These are phyloP conservation scores for Leptopilina drosophilae DNA, from an alignment of 2,888 invertebrate species.

Conservation along the genomic window DNA sequence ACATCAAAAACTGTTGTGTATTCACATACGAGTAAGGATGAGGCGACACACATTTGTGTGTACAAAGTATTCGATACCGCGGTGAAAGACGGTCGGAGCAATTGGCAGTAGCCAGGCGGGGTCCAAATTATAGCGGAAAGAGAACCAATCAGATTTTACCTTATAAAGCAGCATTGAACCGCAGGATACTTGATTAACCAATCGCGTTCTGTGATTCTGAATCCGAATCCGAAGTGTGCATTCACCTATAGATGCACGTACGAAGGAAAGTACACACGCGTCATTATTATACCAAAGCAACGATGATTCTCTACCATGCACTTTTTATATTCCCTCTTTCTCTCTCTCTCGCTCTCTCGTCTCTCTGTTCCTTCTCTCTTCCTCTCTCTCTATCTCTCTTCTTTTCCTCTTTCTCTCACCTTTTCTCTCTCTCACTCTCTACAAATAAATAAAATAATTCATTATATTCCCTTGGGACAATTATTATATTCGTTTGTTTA, in stretches of 20 bases:
- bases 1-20: constrained; percentile 54
- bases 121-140: constrained; percentile 74
- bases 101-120: constrained; percentile 74
- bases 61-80: constrained; percentile 68
- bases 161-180: constrained; percentile 74
- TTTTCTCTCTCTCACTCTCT: too few species aligned
- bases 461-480: too few species aligned
- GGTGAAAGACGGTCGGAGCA: constrained; percentile 71
- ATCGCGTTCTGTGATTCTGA: constrained; percentile 73
- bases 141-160: constrained; percentile 76
- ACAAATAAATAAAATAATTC: too few species aligned
- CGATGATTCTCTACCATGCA: constrained; percentile 6
- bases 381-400: too few species aligned
- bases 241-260: constrained; percentile 49
- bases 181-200: constrained; percentile 76
- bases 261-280: constrained; percentile 52
- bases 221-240: constrained; percentile 59
- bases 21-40: constrained; percentile 48
- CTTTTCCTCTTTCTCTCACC: too few species aligned
- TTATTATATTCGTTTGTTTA: too few species aligned
- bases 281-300: constrained; percentile 47
- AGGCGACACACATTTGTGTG: constrained; percentile 48
- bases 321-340: too few species aligned
- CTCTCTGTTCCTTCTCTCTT: too few species aligned
- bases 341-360: too few species aligned